A percentile compares a stretch with the other conserved stretches of the same genome.
phyloP scores from a whole-genome alignment of 2,888 invertebrate species.

The Noctua pronuba region DNA sequence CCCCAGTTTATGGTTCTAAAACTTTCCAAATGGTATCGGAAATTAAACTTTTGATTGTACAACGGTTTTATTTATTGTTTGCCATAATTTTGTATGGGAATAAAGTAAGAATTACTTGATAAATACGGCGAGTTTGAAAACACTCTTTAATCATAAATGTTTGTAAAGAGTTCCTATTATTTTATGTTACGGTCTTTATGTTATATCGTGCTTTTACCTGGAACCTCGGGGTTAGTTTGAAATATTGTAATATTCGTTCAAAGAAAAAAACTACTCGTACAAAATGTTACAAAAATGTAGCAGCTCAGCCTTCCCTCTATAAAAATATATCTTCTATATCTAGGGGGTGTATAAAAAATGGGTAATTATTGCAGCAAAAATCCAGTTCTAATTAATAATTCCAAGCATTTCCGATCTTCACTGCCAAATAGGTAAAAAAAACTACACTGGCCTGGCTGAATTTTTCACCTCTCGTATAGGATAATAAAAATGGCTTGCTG shows the following conservation, averaged over 20 bases:
- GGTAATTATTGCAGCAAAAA: neutral
- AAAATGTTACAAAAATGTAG: too few relatives aligned
- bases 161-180: conserved; percentile 15
- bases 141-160: conserved; percentile 32
- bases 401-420: conserved; percentile 20
- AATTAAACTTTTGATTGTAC: conserved; percentile 55
- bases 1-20: conserved; percentile 41
- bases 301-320: neutral
- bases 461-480: conserved; percentile 43
- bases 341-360: neutral
- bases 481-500: conserved; percentile 55
- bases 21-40: conserved; percentile 50
- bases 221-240: neutral
- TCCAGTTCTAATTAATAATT: conserved; percentile 20
- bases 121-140: conserved; percentile 46
- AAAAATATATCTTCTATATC: neutral
- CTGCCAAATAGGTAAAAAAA: conserved; percentile 17
- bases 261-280: neutral
- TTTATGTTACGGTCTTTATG: neutral
- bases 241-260: neutral
- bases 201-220: neutral
- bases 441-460: neutral
- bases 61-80: conserved; percentile 56
- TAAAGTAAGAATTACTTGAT: conserved; percentile 38
- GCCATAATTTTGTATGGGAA: conserved; percentile 35